Conservation (phyloP, 2,888 invertebrate species). For the Listrodromus nycthemerus region DNA sequence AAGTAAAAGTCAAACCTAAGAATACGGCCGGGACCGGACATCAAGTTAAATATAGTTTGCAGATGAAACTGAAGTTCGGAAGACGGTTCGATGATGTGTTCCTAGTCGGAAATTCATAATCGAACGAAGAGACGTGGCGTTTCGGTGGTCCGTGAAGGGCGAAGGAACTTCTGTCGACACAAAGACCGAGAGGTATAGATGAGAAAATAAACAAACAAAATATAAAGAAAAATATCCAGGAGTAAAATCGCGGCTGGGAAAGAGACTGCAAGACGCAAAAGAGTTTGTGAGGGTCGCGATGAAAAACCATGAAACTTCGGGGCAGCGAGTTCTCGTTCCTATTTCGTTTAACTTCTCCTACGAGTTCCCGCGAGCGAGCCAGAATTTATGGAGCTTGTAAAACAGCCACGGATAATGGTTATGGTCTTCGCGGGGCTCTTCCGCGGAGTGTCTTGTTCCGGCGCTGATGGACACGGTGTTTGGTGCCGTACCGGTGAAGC, state of each 20-base stretch:
- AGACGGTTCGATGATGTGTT: not conserved
- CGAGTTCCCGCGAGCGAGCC: not conserved
- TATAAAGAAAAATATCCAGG: not conserved
- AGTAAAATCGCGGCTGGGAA: constrained; percentile 13
- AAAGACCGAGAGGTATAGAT: constrained; percentile 19
- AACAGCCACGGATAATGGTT: constrained; percentile 50
- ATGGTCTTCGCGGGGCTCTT: constrained; percentile 23
- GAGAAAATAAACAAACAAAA: not conserved
- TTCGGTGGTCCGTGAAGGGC: constrained; percentile 26
- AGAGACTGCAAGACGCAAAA: constrained; percentile 38
- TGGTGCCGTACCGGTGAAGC: not conserved
- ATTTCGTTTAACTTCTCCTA: constrained; percentile 2
- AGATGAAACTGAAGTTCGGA: too few relatives aligned
- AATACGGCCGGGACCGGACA: too few relatives aligned
- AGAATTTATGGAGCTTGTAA: constrained; percentile 52
- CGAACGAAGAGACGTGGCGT: not conserved
- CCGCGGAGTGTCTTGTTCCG: not conserved
- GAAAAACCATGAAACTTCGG: constrained; percentile 52
- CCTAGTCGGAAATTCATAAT: constrained; percentile 13
- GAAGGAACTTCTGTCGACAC: constrained; percentile 25
- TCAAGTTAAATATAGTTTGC: too few relatives aligned
- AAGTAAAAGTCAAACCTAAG: too few relatives aligned
- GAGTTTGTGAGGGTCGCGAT: constrained; percentile 45
- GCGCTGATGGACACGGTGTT: not conserved
- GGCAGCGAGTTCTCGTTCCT: not conserved